Percentiles rank a stretch among this genome's conserved stretches.
These are phyloP conservation scores for Silurus aristotelis DNA, from an alignment of 2,797 vertebrate genomes.

Conservation along the genomic window DNA sequence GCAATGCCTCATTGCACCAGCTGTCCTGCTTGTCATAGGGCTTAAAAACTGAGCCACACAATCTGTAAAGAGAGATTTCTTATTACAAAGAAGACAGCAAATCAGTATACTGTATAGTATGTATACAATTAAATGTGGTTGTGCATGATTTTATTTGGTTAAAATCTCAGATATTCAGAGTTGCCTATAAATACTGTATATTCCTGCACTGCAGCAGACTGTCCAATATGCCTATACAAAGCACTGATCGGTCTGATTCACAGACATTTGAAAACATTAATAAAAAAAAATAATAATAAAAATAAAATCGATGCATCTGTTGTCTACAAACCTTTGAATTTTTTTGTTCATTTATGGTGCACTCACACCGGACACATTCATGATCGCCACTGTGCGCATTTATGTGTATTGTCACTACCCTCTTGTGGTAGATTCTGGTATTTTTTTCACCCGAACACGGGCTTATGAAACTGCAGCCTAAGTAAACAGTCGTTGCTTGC, in stretches of 20 bases:
- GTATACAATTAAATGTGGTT: neutral
- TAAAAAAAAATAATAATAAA: neutral
- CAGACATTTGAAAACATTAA: conserved; percentile 10
- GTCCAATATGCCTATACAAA: conserved; percentile 10
- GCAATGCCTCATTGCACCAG: conserved; percentile 21
- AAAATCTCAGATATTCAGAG: neutral
- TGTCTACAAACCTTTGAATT: neutral
- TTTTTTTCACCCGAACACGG: neutral
- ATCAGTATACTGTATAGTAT: neutral
- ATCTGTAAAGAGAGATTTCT: conserved; percentile 4
- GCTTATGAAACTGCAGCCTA: neutral
- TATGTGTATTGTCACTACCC: conserved; percentile 50
- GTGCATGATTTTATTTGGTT: neutral
- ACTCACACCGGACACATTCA: neutral
- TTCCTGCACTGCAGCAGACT: conserved; percentile 28
- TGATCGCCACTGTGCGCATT: neutral
- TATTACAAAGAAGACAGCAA: neutral
- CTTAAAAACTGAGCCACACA: conserved; percentile 15
- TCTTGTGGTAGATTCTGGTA: conserved; percentile 43
- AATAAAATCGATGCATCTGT: neutral
- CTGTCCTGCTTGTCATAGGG: conserved; percentile 31
- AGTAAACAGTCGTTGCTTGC: neutral
- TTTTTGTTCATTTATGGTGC: conserved; percentile 8
- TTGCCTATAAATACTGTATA: conserved; percentile 2
- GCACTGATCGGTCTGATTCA: neutral